phyloP scores from a whole-genome alignment of 2,888 invertebrate genomes.

The Synergus umbraculus region DNA sequence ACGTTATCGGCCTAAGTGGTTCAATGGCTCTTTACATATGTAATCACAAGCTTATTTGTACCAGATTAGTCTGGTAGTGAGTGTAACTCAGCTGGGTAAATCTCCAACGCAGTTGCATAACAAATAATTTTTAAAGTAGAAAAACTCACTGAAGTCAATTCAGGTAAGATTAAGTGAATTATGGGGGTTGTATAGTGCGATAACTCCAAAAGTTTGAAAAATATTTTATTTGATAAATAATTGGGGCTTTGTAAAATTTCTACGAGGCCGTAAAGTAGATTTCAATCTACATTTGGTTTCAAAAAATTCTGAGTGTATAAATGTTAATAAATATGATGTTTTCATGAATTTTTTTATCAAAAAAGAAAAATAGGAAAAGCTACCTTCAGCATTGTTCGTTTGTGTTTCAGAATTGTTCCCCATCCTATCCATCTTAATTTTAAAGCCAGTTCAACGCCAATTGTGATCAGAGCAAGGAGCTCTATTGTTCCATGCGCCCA shows the following conservation, averaged over 20 bases:
- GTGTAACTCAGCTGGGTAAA: conserved; percentile 37
- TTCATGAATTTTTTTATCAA: background rate
- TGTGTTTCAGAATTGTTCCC: conserved; percentile 89
- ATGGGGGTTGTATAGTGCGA: too few relatives aligned
- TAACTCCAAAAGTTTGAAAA: too few relatives aligned
- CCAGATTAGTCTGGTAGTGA: conserved; percentile 55
- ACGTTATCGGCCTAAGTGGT: conserved; percentile 29
- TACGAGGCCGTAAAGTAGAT: too few relatives aligned
- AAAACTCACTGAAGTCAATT: background rate
- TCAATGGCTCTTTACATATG: conserved; percentile 23
- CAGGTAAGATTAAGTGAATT: background rate
- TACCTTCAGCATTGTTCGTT: conserved; percentile 92
- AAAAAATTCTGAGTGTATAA: too few relatives aligned
- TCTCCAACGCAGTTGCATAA: conserved; percentile 45
- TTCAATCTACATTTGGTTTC: too few relatives aligned
- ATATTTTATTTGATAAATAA: too few relatives aligned
- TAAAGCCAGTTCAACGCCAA: conserved; percentile 87
- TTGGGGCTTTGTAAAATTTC: too few relatives aligned
- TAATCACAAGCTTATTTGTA: conserved; percentile 14
- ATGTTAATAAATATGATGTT: background rate
- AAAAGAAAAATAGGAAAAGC: background rate
- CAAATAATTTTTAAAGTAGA: conserved; percentile 22
- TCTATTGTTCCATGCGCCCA: conserved; percentile 91
- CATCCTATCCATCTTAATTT: conserved; percentile 93
- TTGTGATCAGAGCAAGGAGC: conserved; percentile 85